Conservation (phyloP, 2,113 vertebrate genomes). For the Sigmodon hispidus region DNA sequence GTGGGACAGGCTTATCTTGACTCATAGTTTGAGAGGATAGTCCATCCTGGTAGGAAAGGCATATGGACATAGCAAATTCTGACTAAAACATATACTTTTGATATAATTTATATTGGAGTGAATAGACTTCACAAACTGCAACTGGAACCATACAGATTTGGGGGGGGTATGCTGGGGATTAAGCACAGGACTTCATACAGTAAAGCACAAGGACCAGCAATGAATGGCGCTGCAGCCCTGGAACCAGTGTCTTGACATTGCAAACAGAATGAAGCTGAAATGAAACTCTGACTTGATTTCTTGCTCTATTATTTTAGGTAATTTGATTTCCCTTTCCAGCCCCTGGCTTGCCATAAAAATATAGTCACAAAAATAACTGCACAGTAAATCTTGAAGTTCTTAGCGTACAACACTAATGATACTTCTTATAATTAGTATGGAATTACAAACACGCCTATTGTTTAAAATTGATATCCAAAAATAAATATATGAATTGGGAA, state of each 20-base stretch:
- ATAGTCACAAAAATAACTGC: neutral
- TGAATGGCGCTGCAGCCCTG: neutral
- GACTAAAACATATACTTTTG: neutral
- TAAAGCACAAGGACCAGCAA: neutral
- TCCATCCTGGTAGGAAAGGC: neutral
- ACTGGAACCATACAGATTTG: neutral
- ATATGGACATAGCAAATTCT: neutral
- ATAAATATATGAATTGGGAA: neutral
- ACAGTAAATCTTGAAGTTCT: constrained; percentile 6
- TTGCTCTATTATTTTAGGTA: neutral
- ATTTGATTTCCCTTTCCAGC: neutral
- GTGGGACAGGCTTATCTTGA: neutral
- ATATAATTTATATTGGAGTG: neutral
- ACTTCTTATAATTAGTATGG: neutral
- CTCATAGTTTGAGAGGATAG: neutral
- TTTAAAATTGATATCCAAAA: neutral
- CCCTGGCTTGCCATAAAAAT: neutral
- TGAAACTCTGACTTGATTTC: neutral
- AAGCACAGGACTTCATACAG: neutral
- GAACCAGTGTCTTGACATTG: neutral
- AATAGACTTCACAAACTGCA: neutral
- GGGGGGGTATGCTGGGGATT: neutral
- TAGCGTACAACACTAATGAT: neutral
- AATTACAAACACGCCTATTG: neutral
- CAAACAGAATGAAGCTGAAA: neutral